A percentile compares a stretch with the other conserved stretches of the same genome.
Conservation (phyloP, 2,888 invertebrate species). For the Halictus quadricinctus region DNA sequence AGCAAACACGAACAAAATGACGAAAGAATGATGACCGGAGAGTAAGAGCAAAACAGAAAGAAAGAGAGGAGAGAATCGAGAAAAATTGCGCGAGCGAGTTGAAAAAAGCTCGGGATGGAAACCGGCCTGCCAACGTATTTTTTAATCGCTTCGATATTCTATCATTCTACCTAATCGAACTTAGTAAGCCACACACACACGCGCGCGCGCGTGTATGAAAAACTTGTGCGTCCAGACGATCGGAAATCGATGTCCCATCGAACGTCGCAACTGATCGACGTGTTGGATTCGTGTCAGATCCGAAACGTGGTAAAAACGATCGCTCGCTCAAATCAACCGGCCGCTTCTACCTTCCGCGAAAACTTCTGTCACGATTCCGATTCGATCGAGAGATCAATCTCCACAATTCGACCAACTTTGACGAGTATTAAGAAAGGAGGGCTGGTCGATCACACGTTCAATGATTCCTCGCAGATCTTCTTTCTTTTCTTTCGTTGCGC, state of each 20-base stretch:
- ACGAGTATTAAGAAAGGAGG: constrained; percentile 68
- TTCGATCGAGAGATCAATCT: constrained; percentile 68
- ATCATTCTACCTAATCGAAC: constrained; percentile 71
- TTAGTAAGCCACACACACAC: constrained; percentile 56
- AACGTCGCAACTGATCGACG: constrained; percentile 19
- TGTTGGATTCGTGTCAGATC: constrained; percentile 25
- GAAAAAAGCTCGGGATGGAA: constrained; percentile 77
- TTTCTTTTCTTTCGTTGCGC: constrained; percentile 16
- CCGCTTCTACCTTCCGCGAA: constrained; percentile 28
- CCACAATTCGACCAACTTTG: constrained; percentile 68
- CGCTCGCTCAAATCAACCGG: constrained; percentile 39
- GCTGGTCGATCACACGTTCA: constrained; percentile 62
- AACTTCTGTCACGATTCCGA: constrained; percentile 39
- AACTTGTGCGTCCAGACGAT: constrained; percentile 41
- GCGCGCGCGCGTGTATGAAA: constrained; percentile 45
- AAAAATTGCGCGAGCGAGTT: constrained; percentile 70
- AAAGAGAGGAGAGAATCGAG: not conserved
- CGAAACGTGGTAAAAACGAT: constrained; percentile 7
- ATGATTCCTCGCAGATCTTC: constrained; percentile 2
- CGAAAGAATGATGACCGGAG: constrained; percentile 27
- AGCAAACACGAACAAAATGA: not conserved
- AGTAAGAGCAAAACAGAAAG: not conserved
- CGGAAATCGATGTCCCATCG: not conserved
- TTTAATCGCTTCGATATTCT: constrained; percentile 79
- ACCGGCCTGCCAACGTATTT: constrained; percentile 78